Evolutionary conservation across 2,113 vertebrate species (phyloP), one percentile per base, ranked within the genome.

Genomic region (Dicaeum eximium): DNA sequence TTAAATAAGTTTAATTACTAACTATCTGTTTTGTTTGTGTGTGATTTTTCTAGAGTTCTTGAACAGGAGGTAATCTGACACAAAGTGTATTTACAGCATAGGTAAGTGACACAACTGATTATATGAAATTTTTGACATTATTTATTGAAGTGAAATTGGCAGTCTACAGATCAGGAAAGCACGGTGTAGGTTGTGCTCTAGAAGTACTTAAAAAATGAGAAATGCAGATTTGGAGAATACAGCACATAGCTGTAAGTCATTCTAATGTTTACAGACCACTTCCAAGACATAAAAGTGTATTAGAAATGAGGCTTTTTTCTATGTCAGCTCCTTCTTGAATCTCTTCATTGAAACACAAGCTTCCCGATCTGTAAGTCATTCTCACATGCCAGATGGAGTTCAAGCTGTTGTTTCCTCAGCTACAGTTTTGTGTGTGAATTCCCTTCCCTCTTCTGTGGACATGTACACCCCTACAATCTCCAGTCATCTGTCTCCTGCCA

Each of bases 21-120:
- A 97, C 90, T 79, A 24, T 48, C 65, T 88, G 28, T 65, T 96
- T 77, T 70, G 33, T 70, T 91, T 92, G 21, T 72, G 11, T 82
- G 75, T 1, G 3, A 13, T 85, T 96, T 82, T 88, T 28, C 79
- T 91, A 98, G 97, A 91, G 92, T 85, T 93, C 97, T 93, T 93
- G 87, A 86, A 91, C 78, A 54, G 92, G 96, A 92, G 91, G 96
- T 79, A 94, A 93, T 77, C 86, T 94, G 70, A 87, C 69, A 81
- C 92, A 72, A 78, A 96, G 90, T 22, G 16, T 97, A 74, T 97
- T 97, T 95, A 97, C 90, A 86, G 93, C 95, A 88, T 94, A 97
- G 92, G 97, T 98, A 98, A 97, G 97, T 94, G 40, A 71, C n/a
- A 54, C 10, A 88, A 48, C 44, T 95, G 79, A 61, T 94, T 56